Evolutionary conservation across 1,140 invertebrate species (phyloP).

Genomic region (Drosophila neocordata): DNA sequence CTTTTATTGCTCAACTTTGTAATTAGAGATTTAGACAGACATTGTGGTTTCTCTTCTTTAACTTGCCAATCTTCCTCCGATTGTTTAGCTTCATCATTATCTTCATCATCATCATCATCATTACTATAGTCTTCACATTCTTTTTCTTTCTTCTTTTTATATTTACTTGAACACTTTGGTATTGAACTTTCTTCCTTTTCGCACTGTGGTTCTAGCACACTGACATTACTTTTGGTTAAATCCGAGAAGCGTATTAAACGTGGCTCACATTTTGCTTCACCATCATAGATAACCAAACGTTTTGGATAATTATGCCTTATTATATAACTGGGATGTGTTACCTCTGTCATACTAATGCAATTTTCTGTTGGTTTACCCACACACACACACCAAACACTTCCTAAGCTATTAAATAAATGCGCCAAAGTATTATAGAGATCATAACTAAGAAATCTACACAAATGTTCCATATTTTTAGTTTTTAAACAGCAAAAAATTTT

Average conservation of each 20-base stretch:
- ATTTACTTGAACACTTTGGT: neutral
- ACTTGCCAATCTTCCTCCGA: too few relatives aligned
- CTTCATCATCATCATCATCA: too few relatives aligned
- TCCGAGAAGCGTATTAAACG: conserved; percentile 46
- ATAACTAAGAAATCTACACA: conserved; percentile 26
- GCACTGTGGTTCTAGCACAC: neutral
- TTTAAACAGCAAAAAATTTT: neutral
- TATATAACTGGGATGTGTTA: conserved; percentile 28
- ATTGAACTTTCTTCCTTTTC: neutral
- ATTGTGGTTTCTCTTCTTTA: neutral
- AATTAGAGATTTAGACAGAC: neutral
- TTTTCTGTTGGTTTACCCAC: too few relatives aligned
- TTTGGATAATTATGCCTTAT: conserved; percentile 51
- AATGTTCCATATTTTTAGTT: conserved; percentile 18
- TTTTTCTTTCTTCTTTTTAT: neutral
- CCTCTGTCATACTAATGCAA: neutral
- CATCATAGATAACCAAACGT: conserved; percentile 58
- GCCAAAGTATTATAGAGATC: conserved; percentile 9
- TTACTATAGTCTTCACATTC: too few relatives aligned
- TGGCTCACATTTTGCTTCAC: conserved; percentile 33
- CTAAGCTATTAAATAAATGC: neutral
- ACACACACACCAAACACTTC: neutral
- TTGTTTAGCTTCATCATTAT: too few relatives aligned
- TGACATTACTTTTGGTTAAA: neutral
- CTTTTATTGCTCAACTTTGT: too few relatives aligned